Conservation (phyloP, 2,113 vertebrate genomes). For the Pluvianellus socialis region DNA sequence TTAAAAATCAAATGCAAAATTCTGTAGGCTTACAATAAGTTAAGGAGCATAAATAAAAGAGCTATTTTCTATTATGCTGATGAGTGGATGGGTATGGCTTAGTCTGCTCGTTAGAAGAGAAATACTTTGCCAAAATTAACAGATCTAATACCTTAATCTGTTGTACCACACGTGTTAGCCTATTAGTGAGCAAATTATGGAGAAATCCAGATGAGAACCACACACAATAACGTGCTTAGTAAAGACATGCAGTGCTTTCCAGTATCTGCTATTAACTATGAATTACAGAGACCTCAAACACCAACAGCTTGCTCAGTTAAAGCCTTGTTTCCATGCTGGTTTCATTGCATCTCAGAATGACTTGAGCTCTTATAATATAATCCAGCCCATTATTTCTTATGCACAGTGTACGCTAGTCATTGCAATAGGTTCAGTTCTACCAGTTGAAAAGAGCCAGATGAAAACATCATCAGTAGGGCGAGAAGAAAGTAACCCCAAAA, state of each 20-base stretch:
- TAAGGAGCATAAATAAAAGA: neutral
- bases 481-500: neutral
- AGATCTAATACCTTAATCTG: neutral
- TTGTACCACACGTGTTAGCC: neutral
- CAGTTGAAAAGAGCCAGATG: neutral
- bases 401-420: neutral
- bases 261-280: neutral
- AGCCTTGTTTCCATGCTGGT: neutral
- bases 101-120: neutral
- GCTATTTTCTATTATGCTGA: neutral
- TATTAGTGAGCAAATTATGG: neutral
- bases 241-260: neutral
- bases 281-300: neutral
- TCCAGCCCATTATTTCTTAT: neutral
- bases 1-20: neutral
- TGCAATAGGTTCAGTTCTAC: neutral
- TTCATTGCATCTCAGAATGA: neutral
- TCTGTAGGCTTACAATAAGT: neutral
- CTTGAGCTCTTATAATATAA: neutral
- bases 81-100: neutral
- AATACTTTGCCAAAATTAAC: conserved; percentile 7
- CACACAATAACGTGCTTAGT: neutral
- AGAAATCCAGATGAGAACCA: neutral
- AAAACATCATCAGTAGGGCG: neutral
- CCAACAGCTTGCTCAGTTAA: neutral